phyloP scores from a whole-genome alignment of 2,797 vertebrate species.

The Tolypeutes matacus region DNA sequence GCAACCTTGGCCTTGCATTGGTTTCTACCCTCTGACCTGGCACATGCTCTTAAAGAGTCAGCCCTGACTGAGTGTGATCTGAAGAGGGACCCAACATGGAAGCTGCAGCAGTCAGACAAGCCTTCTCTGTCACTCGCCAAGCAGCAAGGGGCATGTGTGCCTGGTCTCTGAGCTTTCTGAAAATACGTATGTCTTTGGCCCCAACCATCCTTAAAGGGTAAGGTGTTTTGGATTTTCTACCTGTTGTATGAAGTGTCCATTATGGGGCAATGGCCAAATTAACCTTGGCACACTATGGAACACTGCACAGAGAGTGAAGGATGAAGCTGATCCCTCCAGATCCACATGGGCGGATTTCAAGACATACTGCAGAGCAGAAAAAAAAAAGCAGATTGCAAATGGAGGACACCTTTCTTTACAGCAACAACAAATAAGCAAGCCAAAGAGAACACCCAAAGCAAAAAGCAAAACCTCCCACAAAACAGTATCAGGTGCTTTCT shows the following conservation, averaged over 20 bases:
- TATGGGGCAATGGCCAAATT: neutral
- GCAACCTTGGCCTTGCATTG: neutral
- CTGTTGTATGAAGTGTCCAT: neutral
- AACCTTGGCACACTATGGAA: neutral
- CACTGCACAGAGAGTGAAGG: neutral
- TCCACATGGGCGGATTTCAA: neutral
- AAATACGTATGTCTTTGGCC: neutral
- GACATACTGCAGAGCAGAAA: neutral
- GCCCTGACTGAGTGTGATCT: neutral
- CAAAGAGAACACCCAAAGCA: too few species aligned
- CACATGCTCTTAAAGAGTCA: neutral
- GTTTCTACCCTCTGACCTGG: neutral
- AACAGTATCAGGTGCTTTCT: too few species aligned
- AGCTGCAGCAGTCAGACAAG: neutral
- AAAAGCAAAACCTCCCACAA: too few species aligned
- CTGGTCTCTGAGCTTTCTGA: neutral
- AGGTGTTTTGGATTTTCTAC: constrained; percentile 11
- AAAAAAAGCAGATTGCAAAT: too few species aligned
- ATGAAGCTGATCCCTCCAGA: neutral
- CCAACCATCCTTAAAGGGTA: neutral
- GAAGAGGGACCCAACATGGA: neutral
- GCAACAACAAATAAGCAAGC: too few species aligned
- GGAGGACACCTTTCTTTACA: too few species aligned
- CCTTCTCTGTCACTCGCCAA: neutral
- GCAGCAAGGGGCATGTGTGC: neutral